Evolutionary conservation across 1,140 invertebrate genomes (phyloP), one percentile per base, ranked within the genome.

Genomic region (Berghia stephanieae): DNA sequence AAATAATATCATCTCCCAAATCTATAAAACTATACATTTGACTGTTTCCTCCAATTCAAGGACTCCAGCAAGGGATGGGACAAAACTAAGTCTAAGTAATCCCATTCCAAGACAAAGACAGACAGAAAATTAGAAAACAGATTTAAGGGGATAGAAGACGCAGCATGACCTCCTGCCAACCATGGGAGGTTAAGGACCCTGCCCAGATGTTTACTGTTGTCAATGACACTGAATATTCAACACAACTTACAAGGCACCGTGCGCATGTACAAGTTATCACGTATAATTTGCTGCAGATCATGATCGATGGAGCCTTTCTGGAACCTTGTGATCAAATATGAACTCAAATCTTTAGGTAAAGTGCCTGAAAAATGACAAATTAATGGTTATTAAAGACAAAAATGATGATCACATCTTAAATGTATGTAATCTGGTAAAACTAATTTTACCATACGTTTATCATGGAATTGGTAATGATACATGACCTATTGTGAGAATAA

Each of bases 201-300:
- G n/a, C n/a, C n/a, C n/a, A n/a, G n/a, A n/a, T n/a, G n/a, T n/a
- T n/a, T n/a, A n/a, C n/a, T n/a, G n/a, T n/a, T n/a, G n/a, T n/a
- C n/a, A n/a, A n/a, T n/a, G n/a, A n/a, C 38, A 0, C 24, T 5
- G 63, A 36, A 27, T 49, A 6, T 60, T 16, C 40, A 34, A 63
- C 76, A n/a, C n/a, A n/a, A 90, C 90, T 89, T 87, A 91, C 91
- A 92, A 74, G 93, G 93, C 21, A 94, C 93, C 34, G 93, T 94
- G 75, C 93, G 88, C 79, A 92, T 88, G 86, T 94, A 94, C 34
- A 94, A 86, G 86, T 94, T 94, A 82, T 94, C 93, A 75, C 93
- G 86, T 75, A 94, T 93, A 1, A 92, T 92, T 80, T 92, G 92
- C 83, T 94, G 93, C 40, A 93, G 88, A 79, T 93, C 92, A 89